Base-by-base conservation (phyloP, 2,113 vertebrate genomes). In the Pitta sordida region DNA sequence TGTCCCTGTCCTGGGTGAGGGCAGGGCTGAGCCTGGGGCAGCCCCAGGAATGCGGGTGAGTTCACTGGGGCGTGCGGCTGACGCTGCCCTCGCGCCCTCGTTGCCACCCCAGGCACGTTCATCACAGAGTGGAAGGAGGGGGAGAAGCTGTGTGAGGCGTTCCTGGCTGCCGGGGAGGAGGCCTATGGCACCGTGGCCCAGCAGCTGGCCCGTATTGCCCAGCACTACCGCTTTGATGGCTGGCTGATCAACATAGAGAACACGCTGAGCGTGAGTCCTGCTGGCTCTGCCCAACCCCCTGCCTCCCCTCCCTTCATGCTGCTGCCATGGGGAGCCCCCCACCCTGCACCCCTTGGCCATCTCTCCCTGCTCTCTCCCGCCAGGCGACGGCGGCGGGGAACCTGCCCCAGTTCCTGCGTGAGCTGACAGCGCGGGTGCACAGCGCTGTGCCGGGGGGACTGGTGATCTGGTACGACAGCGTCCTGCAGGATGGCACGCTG, bases 201-300 rank as follows among this genome's bases (percentile, higher is more conserved):
- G 56, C 98, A 98, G 93, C 98, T 99, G 29, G 98, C 99, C 32
- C 98, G 97, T 86, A 97, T 99, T 0, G 98, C 98, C 53, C 96
- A 97, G 94, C 98, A 96, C 60, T 98, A 98, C 26, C 85, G 90
- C 59, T 99, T 99, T 0, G 99, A 99, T 0, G 99, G 99, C 83
- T 99, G 99, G 99, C 98, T 99, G 46, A 43, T 99, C 78, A 99
- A 99, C 97, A 98, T 99, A 0, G 99, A 99, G 97, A 99, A 99
- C 92, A 0, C 23, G 0, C 97, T 99, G 92, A 99, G 98, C 9
- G 99, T 99, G 92, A 99, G 99, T 46, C 7, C 7, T 12, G 58
- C 2, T 13, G n/a, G 51, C 13, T 43, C 39, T 62, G 29, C 34
- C 26, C 3, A 0, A 18, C 27, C 10, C 74, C 23, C 26, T 21